phyloP scores from a whole-genome alignment of 1,140 invertebrate species.

The Mamestra configurata region DNA sequence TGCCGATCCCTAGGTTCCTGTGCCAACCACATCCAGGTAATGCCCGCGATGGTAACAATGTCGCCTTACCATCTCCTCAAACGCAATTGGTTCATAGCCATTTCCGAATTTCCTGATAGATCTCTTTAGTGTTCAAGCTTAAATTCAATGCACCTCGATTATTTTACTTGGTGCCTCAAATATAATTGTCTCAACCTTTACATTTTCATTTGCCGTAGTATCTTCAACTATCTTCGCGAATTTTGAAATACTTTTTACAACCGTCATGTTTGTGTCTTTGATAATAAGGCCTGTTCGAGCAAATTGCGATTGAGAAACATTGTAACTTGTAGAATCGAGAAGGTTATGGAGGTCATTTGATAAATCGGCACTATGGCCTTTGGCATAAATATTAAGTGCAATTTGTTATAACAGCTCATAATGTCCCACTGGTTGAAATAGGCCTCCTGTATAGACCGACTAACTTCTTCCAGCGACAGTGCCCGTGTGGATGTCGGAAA shows the following conservation, averaged over 20 bases:
- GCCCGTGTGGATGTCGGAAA: too few relatives aligned
- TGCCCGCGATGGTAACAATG: not conserved
- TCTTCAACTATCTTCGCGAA: not conserved
- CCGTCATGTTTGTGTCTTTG: not conserved
- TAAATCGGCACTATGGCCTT: not conserved
- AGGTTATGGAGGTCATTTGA: constrained; percentile 2
- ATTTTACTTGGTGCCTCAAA: not conserved
- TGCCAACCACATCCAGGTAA: too few relatives aligned
- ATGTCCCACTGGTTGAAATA: too few relatives aligned
- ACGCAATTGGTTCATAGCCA: too few relatives aligned
- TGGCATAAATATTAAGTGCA: not conserved
- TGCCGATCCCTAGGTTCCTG: too few relatives aligned
- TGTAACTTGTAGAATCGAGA: not conserved
- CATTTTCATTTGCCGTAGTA: not conserved
- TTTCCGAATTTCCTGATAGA: too few relatives aligned
- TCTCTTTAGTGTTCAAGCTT: too few relatives aligned
- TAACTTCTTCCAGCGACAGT: too few relatives aligned
- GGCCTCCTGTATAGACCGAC: not conserved
- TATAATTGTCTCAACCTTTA: not conserved
- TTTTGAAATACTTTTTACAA: not conserved
- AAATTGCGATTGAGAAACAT: constrained; percentile 24
- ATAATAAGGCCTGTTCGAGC: constrained; percentile 7
- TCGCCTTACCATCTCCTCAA: not conserved
- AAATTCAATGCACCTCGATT: not conserved
- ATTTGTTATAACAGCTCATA: not conserved